Evolutionary conservation across 2,113 vertebrate species (phyloP).

Genomic region (Grammatotria lemairii): DNA sequence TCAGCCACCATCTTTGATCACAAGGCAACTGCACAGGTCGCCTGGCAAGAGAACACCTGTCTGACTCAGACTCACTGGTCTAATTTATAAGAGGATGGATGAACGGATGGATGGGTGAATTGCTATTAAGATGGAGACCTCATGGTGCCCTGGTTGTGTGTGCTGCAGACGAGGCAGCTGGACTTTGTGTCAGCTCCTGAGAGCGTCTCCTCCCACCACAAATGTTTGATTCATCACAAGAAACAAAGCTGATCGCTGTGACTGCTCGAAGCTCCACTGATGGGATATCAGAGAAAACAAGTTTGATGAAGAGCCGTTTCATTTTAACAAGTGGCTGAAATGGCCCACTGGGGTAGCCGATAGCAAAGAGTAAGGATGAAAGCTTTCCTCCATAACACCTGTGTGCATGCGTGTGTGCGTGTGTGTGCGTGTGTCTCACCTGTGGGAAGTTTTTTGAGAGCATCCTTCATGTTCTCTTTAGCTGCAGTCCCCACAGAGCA

Average conservation of each 20-base stretch:
- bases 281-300: neutral
- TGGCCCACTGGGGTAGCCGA: neutral
- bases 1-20: neutral
- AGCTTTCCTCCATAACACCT: neutral
- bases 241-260: neutral
- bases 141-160: neutral
- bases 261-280: neutral
- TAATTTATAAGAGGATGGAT: neutral
- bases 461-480: constrained; percentile 11
- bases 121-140: neutral
- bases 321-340: neutral
- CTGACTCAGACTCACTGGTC: neutral
- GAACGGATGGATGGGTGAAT: neutral
- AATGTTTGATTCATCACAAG: neutral
- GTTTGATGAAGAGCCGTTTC: neutral
- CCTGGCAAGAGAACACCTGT: neutral
- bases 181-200: neutral
- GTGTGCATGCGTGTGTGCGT: neutral
- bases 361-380: neutral
- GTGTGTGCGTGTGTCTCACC: neutral
- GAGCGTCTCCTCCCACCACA: neutral
- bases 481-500: neutral
- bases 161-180: neutral
- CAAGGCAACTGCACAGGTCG: neutral
- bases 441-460: neutral